Base-by-base conservation (phyloP, 2,888 invertebrate genomes). In the Sphecodes monilicornis region DNA sequence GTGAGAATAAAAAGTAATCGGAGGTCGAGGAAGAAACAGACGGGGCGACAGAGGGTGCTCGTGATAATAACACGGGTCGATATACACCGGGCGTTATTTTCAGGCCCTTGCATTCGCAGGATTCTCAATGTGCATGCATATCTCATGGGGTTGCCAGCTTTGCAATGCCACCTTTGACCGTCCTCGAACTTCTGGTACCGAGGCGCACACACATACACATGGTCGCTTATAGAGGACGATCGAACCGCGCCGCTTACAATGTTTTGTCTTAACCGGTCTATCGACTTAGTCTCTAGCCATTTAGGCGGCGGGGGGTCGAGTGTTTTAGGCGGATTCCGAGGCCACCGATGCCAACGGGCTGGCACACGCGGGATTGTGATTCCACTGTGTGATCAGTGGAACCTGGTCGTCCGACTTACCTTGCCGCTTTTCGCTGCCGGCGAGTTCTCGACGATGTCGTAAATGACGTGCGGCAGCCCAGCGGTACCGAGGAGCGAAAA, bases 371-470 rank as follows among this genome's bases (percentile, higher is more conserved):
- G 43, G 29, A 2, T 43, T 13, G 13, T 10, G n/a, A 22, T n/a
- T 1, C 50, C 50, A n/a, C n/a, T n/a, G 22, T 50, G 50, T 10
- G n/a, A 50, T 50, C 22, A 1, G 50, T 54, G 11, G 11, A 54
- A n/a, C 54, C n/a, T 11, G n/a, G n/a, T 11, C 54, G 3, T 29
- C 3, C 1, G 11, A 39, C 96, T 96, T 96, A 98, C 98, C 97
- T 97, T 97, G 95, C 97, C 98, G 95, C 98, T 97, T 95, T 97
- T 97, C 93, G 98, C 98, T 91, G 98, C 98, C 95, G 98, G 98
- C 92, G 98, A 98, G 95, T 98, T 98, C 95, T 98, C 98, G 94
- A 98, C 97, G 95, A 98, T 98, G 96, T 98, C 97, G 96, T 98
- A 98, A 95, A 98, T 98, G 95, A 98, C 98, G 95, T 98, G 98